Evolutionary conservation across 2,797 vertebrate genomes (phyloP), one percentile per base, ranked within the genome.

Genomic region (Iguana delicatissima): DNA sequence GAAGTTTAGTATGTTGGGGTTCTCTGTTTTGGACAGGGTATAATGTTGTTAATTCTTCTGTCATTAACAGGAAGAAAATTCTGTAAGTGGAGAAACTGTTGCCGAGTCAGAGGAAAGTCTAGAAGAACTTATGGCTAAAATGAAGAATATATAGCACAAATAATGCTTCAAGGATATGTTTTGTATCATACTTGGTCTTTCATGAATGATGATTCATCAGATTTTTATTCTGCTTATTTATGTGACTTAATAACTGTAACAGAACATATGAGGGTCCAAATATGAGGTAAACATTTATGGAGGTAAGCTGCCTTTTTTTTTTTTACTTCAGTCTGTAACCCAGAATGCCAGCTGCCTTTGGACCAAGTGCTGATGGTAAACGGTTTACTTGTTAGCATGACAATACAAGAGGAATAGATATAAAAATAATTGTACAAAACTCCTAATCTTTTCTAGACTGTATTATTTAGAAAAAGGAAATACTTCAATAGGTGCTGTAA

Each of bases 101-200:
- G 96, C 96, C 69, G 99, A 99, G 55, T 98, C 98, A 0, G 98
- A 98, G 46, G 98, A 98, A 96, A 99, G 98, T 96, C 96, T 99
- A 87, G 99, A 99, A 92, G 99, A 99, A 79, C 97, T 99, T 92
- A 99, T 99, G 98, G 98, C 99, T 94, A 98, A 98, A 94, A 99
- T 99, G 99, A 98, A 97, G 95, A 98, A 98, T 89, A 94, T 99
- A 94, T 99, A 98, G 81, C 64, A 90, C 42, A 93, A 8, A 59
- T 72, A 84, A 38, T 80, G 73, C 0, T 5, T 84, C 91, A 26
- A 86, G 80, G 42, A 38, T 29, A 35, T 69, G 20, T 77, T 84
- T 87, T 90, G 79, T 74, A 67, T 80, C 89, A 69, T 88, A 12
- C 57, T 69, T 88, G 13, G 18, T 35, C 13, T 26, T 87, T 79